Evolutionary conservation across 2,888 invertebrate species (phyloP).

Genomic region (Fragum sueziense): DNA sequence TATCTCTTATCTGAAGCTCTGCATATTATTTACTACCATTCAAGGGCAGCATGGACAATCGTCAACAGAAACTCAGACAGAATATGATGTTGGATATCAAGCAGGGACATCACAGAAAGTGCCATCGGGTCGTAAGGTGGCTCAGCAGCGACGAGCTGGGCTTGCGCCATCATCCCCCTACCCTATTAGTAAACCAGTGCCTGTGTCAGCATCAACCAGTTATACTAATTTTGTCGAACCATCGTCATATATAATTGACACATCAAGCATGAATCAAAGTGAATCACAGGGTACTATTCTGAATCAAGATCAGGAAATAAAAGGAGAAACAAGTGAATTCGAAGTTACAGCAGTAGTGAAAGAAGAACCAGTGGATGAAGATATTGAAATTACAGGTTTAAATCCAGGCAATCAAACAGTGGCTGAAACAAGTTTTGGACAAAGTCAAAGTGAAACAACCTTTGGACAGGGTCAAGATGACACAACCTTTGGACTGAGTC

Average conservation of each 20-base stretch:
- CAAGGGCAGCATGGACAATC: neutral
- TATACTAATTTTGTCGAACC: neutral
- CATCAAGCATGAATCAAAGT: neutral
- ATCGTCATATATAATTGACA: neutral
- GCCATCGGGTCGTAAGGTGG: neutral
- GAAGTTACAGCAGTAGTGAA: neutral
- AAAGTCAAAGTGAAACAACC: constrained; percentile 3
- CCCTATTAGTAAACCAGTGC: neutral
- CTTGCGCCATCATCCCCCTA: constrained; percentile 1
- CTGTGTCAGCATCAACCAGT: neutral
- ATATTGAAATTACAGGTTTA: constrained; percentile 17
- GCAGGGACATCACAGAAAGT: neutral
- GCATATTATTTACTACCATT: no score
- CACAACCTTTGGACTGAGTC: no score
- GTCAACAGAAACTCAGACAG: neutral
- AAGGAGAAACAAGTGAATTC: neutral
- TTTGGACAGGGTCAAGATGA: no score
- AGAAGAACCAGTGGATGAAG: constrained; percentile 14
- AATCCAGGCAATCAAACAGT: neutral
- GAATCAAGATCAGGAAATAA: neutral
- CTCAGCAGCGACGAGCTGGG: neutral
- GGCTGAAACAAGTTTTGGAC: neutral
- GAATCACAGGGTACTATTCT: neutral
- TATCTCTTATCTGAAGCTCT: no score
- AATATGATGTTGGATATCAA: neutral